phyloP scores from a whole-genome alignment of 1,140 invertebrate genomes.

The Hycleus phaleratus region DNA sequence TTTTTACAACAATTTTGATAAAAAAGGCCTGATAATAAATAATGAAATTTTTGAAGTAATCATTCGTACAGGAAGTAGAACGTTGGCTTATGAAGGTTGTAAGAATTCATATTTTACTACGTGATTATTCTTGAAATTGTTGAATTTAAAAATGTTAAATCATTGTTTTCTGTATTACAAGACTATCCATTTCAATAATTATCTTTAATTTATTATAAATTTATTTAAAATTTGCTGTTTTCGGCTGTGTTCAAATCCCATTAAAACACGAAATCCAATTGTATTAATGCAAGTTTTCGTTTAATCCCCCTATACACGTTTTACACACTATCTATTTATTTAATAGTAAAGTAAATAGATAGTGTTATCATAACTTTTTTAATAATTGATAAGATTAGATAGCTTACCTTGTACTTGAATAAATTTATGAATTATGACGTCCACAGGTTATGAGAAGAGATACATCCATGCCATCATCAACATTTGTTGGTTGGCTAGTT shows the following conservation, averaged over 20 bases:
- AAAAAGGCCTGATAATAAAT: too few relatives aligned
- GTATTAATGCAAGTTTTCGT: neutral
- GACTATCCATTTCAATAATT: too few relatives aligned
- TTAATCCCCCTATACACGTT: too few relatives aligned
- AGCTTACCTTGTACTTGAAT: slow-evolving; percentile 9
- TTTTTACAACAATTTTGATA: too few relatives aligned
- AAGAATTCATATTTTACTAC: too few relatives aligned
- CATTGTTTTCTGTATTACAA: too few relatives aligned
- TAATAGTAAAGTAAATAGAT: neutral
- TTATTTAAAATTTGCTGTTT: neutral
- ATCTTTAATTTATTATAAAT: neutral
- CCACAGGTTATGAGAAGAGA: slow-evolving; percentile 25
- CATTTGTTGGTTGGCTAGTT: slow-evolving; percentile 4
- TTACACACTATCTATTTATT: too few relatives aligned
- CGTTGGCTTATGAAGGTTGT: too few relatives aligned
- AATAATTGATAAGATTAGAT: neutral
- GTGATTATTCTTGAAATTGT: too few relatives aligned
- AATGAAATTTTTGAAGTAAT: too few relatives aligned
- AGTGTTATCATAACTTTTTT: slow-evolving; percentile 19
- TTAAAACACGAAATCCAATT: neutral
- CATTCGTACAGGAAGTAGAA: too few relatives aligned
- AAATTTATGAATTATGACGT: slow-evolving; percentile 18
- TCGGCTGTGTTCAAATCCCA: neutral
- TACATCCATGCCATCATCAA: slow-evolving; percentile 25
- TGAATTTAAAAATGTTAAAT: too few relatives aligned